A percentile compares a stretch with the other conserved stretches of the same genome.
phyloP scores from a whole-genome alignment of 2,888 invertebrate species.

The Xanthorhoe designata region DNA sequence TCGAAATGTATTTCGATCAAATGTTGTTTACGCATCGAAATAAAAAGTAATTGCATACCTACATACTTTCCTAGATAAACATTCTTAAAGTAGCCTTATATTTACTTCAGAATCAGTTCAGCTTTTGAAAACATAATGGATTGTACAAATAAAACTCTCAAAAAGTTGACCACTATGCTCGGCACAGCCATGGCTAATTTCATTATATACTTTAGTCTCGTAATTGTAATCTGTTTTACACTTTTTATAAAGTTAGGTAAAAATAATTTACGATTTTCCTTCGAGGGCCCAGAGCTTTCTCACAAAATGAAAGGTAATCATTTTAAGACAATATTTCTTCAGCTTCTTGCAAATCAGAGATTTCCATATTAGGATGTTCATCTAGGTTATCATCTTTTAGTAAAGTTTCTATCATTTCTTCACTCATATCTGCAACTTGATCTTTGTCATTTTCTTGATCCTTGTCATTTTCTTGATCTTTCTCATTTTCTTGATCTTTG shows the following conservation, averaged over 20 bases:
- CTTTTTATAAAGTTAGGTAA: not conserved
- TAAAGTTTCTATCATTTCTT: constrained; percentile 69
- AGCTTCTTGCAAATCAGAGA: constrained; percentile 38
- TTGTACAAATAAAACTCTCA: not conserved
- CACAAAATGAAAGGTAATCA: not conserved
- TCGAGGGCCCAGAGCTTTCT: not conserved
- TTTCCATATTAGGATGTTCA: constrained; percentile 41
- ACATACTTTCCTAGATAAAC: constrained; percentile 11
- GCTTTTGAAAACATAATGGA: constrained; percentile 14
- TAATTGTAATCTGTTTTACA: too few species aligned
- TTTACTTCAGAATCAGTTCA: constrained; percentile 8
- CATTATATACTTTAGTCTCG: not conserved
- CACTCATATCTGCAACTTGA: constrained; percentile 68
- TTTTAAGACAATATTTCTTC: constrained; percentile 33
- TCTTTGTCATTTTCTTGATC: constrained; percentile 44
- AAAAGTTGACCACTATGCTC: not conserved
- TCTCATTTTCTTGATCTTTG: constrained; percentile 32
- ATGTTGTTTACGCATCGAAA: not conserved
- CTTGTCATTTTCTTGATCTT: constrained; percentile 19
- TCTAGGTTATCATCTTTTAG: constrained; percentile 62
- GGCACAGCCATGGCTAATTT: not conserved
- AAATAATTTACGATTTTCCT: not conserved
- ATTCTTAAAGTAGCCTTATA: constrained; percentile 11
- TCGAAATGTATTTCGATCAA: constrained; percentile 3
- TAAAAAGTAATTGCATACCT: constrained; percentile 12